phyloP scores from a whole-genome alignment of 2,888 invertebrate species.

The Nephrotoma guestfalica region DNA sequence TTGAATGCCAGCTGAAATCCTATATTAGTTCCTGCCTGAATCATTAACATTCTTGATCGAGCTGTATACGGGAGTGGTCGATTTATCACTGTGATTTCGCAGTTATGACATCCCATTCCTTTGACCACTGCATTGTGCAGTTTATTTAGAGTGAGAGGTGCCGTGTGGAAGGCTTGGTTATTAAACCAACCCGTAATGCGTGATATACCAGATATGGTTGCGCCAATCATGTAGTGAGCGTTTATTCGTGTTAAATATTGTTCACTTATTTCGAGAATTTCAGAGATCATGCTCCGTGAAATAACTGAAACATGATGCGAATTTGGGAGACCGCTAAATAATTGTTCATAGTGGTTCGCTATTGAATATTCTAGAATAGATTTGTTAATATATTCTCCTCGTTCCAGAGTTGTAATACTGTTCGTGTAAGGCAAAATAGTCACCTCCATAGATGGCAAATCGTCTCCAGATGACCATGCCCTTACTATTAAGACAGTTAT shows the following conservation, averaged over 20 bases:
- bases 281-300: neutral
- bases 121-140: constrained; percentile 42
- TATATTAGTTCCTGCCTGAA: constrained; percentile 24
- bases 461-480: neutral
- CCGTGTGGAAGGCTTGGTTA: constrained; percentile 59
- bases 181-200: constrained; percentile 56
- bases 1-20: constrained; percentile 53
- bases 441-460: neutral
- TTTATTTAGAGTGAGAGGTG: constrained; percentile 42
- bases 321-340: neutral
- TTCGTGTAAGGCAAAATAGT: neutral
- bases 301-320: neutral
- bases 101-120: constrained; percentile 12
- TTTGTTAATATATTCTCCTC: neutral
- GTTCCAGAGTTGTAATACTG: neutral
- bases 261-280: neutral
- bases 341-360: neutral
- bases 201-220: constrained; percentile 27
- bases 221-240: constrained; percentile 40
- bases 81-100: constrained; percentile 34
- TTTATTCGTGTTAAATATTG: constrained; percentile 42
- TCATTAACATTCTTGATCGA: constrained; percentile 20
- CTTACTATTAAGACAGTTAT: neutral
- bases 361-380: neutral
- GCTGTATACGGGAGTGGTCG: constrained; percentile 47